A percentile compares a stretch with the other conserved stretches of the same genome.
Evolutionary conservation across 2,797 vertebrate genomes (phyloP).

Genomic region (Chaenodraco wilsoni): DNA sequence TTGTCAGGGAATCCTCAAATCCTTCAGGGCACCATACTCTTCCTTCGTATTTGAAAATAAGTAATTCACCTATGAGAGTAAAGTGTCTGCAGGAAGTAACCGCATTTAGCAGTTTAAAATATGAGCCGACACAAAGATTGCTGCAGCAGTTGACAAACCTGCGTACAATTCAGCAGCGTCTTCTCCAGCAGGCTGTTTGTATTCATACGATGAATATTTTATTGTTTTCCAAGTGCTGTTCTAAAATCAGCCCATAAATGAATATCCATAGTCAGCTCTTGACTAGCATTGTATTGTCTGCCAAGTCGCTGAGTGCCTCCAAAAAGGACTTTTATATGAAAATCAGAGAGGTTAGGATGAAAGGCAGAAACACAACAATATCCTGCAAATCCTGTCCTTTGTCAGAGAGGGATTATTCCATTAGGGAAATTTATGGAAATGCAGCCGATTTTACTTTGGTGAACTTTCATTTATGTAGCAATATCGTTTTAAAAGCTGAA

Average conservation of each 20-base stretch:
- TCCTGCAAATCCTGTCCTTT: constrained; percentile 78
- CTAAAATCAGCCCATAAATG: constrained; percentile 75
- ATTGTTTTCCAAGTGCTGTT: constrained; percentile 78
- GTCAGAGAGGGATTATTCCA: constrained; percentile 81
- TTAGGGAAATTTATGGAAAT: constrained; percentile 89
- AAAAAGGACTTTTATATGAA: constrained; percentile 86
- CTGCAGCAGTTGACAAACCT: constrained; percentile 74
- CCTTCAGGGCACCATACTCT: background rate
- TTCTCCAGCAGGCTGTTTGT: constrained; percentile 84
- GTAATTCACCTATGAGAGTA: background rate
- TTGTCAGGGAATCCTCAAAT: background rate
- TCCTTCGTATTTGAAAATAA: background rate
- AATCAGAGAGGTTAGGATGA: constrained; percentile 83
- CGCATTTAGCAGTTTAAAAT: background rate
- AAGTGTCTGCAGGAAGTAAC: background rate
- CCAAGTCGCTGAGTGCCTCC: constrained; percentile 79
- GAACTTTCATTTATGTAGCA: constrained; percentile 79
- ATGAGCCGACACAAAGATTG: background rate
- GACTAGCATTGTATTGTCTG: constrained; percentile 73
- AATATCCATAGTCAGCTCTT: constrained; percentile 76
- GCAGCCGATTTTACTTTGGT: constrained; percentile 74
- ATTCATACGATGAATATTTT: constrained; percentile 83
- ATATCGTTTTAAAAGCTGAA: constrained; percentile 69
- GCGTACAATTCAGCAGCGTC: constrained; percentile 86
- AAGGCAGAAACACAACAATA: constrained; percentile 80